Percentiles rank a stretch among this genome's conserved stretches.
These are phyloP conservation scores for Paratilapia polleni DNA, from an alignment of 2,113 vertebrate genomes.

Conservation along the genomic window DNA sequence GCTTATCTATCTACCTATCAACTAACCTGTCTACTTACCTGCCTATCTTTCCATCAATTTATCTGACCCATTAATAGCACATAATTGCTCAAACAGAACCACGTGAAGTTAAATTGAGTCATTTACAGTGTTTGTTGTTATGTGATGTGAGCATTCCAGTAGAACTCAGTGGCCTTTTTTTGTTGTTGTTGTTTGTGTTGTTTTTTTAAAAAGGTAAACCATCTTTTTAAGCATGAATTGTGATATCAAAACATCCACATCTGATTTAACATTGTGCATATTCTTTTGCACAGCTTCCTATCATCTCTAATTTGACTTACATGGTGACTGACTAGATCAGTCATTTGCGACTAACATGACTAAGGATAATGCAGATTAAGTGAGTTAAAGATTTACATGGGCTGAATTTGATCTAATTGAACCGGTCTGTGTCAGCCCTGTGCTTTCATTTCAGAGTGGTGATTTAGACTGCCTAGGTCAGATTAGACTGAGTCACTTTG, in stretches of 20 bases:
- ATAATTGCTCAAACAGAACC: neutral
- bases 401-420: conserved; percentile 63
- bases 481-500: conserved; percentile 65
- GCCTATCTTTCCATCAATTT: neutral
- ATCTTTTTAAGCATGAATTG: neutral
- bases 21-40: neutral
- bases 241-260: conserved; percentile 4
- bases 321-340: conserved; percentile 67
- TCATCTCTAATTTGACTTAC: conserved; percentile 43
- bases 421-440: conserved; percentile 39
- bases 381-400: conserved; percentile 73
- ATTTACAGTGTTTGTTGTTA: neutral
- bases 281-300: conserved; percentile 2
- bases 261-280: conserved; percentile 21
- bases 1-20: neutral
- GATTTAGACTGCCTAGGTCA: conserved; percentile 68
- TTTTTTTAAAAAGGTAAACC: neutral
- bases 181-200: neutral
- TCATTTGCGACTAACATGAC: conserved; percentile 68
- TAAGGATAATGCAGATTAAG: conserved; percentile 71
- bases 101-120: neutral
- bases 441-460: conserved; percentile 59
- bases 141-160: neutral
- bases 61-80: neutral
- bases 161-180: neutral